Base-by-base conservation (phyloP, 2,113 vertebrate genomes). In the Mobula birostris region DNA sequence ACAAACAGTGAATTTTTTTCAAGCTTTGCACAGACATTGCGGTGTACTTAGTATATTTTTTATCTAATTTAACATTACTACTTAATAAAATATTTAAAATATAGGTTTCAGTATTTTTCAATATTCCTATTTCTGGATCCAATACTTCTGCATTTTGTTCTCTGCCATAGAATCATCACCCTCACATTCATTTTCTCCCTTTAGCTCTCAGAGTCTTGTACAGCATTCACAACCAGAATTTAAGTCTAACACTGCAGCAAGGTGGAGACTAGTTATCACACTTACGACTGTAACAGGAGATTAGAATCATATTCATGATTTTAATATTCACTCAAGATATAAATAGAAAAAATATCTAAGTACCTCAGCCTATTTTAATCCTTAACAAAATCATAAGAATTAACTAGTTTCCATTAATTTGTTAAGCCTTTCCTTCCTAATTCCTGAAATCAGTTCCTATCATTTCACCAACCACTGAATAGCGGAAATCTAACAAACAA, bases 141-240 rank as follows among this genome's bases (percentile, higher is more conserved):
- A 66, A n/a, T 66, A 66, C 61, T 88, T 88, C 29, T 66, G 85
- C 12, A 66, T 7, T 90, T 90, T 61, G n/a, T 90, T 90, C 61
- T n/a, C 58, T 66, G 61, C 85, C n/a, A 66, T 58, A 5, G n/a
- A 29, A 90, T 90, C 61, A 90, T 32, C 85, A 88, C 85, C 14
- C n/a, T 63, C 12, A 66, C n/a, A 7, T 32, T 90, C 32, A 58
- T 66, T 66, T 90, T 90, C 85, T 90, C 85, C 32, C 61, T 0
- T 66, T 66, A 90, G 19, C 29, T 90, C 29, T 90, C 85, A 63
- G 7, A 15, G n/a, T 66, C 85, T 90, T n/a, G 66, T 14, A 66
- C 85, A 66, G 61, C 58, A 61, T 90, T 90, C 85, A 90, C 85
- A 88, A 88, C 12, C 14, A 66, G 58, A 66, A 88, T 32, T n/a